Base-by-base conservation (phyloP, 1,140 invertebrate genomes). In the Holotrichia oblita region DNA sequence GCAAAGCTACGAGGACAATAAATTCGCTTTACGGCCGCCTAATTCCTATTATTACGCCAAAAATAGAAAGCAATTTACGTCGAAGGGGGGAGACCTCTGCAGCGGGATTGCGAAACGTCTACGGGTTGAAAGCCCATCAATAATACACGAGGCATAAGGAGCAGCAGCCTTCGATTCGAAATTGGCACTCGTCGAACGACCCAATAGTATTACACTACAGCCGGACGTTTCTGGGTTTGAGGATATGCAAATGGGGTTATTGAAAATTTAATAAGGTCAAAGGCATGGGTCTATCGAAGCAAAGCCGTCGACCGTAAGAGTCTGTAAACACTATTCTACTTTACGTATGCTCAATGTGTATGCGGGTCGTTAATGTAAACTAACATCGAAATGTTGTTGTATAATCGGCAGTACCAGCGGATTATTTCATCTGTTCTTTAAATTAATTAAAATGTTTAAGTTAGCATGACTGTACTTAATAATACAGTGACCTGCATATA, bases 251-350 rank as follows among this genome's bases (percentile, higher is more conserved):
- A 55, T 55, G 14, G 48, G 48, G 2, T 55, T n/a, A 55, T 55
- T 55, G n/a, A 55, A 55, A 55, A 14, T 55, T 55, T 55, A 55
- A 55, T 55, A 55, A 55, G 48, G 48, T 55, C 48, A 17, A 55
- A 55, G 48, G 48, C 48, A 17, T 17, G 14, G n/a, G 14, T 55
- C 12, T 17, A 17, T 17, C 48, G 27, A 34, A 34, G 27, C 48
- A 14, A 17, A 55, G 48, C 48, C 48, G 7, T 55, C 48, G 48
- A 55, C 48, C 48, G 17, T 17, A 17, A 14, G 12, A 55, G n/a
- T 55, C 17, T 17, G 48, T 55, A 55, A 55, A 55, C 48, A 55
- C 48, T 14, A 55, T 55, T 55, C 48, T n/a, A 14, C 14, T 55
- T 55, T 55, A 6, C 48, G 48, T n/a, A 34, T 17, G n/a, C n/a